A percentile compares a stretch with the other conserved stretches of the same genome.
phyloP scores from a whole-genome alignment of 2,888 invertebrate genomes.

The Oasisia sp. region DNA sequence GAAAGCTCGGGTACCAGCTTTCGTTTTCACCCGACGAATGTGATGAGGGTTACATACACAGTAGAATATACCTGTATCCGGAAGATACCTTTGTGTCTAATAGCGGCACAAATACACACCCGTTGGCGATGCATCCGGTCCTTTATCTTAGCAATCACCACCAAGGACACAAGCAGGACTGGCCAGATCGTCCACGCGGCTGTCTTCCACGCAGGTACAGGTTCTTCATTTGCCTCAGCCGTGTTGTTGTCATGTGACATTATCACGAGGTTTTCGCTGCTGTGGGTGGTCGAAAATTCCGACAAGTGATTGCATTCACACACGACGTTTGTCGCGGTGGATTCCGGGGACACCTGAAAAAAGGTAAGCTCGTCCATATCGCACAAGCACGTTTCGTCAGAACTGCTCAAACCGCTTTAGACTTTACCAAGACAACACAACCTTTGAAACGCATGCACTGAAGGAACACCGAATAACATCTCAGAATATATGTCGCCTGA shows the following conservation, averaged over 20 bases:
- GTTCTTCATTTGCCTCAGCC: not conserved
- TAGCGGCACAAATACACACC: not conserved
- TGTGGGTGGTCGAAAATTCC: not conserved
- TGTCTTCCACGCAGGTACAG: not conserved
- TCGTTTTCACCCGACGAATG: no score
- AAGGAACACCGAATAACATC: no score
- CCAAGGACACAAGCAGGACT: not conserved
- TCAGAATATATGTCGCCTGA: no score
- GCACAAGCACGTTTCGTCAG: no score
- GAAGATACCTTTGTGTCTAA: not conserved
- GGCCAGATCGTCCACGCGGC: not conserved
- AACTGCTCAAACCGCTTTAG: no score
- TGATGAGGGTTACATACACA: not conserved
- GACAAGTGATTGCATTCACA: not conserved
- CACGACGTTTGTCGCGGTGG: not conserved
- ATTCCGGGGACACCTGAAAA: not conserved
- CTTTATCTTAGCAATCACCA: not conserved
- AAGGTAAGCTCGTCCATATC: no score
- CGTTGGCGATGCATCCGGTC: not conserved
- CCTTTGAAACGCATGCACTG: not conserved
- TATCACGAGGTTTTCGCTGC: not conserved
- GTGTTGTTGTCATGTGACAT: not conserved
- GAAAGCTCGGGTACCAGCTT: no score
- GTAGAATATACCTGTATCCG: not conserved
- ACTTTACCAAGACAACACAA: not conserved